Evolutionary conservation across 2,888 invertebrate genomes (phyloP).

Genomic region (Nyleta sp.): DNA sequence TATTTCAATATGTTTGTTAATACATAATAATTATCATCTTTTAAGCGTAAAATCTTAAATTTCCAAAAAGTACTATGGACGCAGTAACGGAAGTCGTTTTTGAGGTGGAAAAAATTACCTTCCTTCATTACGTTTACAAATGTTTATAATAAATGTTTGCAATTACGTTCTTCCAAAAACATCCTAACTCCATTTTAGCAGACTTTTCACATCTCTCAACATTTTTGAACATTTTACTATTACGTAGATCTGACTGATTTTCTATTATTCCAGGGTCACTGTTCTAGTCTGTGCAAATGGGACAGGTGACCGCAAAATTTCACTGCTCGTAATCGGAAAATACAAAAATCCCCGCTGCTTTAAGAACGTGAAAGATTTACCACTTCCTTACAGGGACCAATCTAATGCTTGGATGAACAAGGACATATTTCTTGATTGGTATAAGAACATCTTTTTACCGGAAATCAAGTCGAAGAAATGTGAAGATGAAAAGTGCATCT

Average conservation of each 20-base stretch:
- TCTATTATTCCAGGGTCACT: conserved; percentile 43
- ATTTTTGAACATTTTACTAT: no score
- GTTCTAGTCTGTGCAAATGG: conserved; percentile 71
- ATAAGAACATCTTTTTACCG: conserved; percentile 25
- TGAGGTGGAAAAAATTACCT: no score
- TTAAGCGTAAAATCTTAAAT: no score
- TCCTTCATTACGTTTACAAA: no score
- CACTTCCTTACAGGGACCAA: conserved; percentile 27
- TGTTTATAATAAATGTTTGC: no score
- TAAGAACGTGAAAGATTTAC: conserved; percentile 57
- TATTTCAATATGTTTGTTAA: no score
- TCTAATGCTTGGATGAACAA: conserved; percentile 44
- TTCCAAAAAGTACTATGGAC: no score
- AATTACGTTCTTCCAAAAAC: no score
- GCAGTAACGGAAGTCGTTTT: no score
- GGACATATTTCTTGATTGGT: conserved; percentile 28
- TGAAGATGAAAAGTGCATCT: background rate
- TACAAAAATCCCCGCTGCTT: conserved; percentile 71
- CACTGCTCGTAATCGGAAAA: conserved; percentile 72
- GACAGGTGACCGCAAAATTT: conserved; percentile 70
- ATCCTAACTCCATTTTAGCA: no score
- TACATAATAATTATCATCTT: no score
- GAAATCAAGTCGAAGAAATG: conserved; percentile 2
- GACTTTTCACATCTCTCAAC: no score
- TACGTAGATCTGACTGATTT: background rate